phyloP scores from a whole-genome alignment of 2,888 invertebrate genomes.

The Cylloceria caligata region DNA sequence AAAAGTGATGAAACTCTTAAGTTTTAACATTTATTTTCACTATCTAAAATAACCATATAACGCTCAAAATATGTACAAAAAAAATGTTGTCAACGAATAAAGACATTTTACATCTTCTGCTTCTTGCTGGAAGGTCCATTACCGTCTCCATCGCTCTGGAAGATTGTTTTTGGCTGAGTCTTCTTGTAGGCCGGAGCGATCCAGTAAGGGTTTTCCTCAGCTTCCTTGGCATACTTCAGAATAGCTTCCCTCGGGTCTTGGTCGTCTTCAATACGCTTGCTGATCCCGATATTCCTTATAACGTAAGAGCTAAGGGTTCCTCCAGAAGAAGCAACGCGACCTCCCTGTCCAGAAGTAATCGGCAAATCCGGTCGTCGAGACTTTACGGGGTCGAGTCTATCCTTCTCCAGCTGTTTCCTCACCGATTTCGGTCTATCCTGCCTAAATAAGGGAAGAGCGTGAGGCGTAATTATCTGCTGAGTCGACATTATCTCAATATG shows the following conservation, averaged over 20 bases:
- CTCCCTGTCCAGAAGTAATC: slow-evolving; percentile 96
- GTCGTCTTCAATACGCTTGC: slow-evolving; percentile 96
- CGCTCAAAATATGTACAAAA: slow-evolving; percentile 35
- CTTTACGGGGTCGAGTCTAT: slow-evolving; percentile 94
- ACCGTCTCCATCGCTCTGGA: slow-evolving; percentile 86
- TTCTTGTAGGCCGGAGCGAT: slow-evolving; percentile 96
- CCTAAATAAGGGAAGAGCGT: slow-evolving; percentile 97
- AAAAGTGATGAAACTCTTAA: background rate
- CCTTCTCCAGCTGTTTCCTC: slow-evolving; percentile 96
- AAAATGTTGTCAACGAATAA: background rate
- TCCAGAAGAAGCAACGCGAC: slow-evolving; percentile 96
- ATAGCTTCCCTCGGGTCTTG: slow-evolving; percentile 97
- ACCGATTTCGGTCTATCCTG: slow-evolving; percentile 95
- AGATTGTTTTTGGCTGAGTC: slow-evolving; percentile 94
- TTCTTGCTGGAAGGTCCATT: slow-evolving; percentile 86
- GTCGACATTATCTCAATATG: slow-evolving; percentile 95
- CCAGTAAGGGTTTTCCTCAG: slow-evolving; percentile 98
- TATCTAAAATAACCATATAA: slow-evolving; percentile 6
- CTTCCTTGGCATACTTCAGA: slow-evolving; percentile 96
- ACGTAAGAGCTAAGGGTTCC: slow-evolving; percentile 98
- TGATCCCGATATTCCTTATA: slow-evolving; percentile 96
- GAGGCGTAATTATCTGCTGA: slow-evolving; percentile 98
- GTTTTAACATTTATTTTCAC: background rate
- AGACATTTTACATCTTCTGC: slow-evolving; percentile 81
- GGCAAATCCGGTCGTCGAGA: slow-evolving; percentile 94